phyloP scores from a whole-genome alignment of 1,140 invertebrate genomes.

The Drosophila pallidifrons region DNA sequence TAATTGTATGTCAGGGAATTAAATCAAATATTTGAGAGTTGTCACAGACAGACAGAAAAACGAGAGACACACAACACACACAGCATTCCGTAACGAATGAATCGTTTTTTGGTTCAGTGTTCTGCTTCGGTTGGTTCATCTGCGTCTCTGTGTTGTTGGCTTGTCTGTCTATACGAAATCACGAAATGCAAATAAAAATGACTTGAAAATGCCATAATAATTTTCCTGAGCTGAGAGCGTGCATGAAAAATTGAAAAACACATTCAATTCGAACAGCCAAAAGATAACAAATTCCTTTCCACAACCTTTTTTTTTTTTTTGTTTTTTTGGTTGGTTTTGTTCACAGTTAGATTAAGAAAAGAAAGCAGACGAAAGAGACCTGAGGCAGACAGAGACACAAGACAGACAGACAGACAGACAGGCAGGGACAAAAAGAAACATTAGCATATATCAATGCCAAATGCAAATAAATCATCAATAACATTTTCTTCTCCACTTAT shows the following conservation, averaged over 20 bases:
- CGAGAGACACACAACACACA: background rate
- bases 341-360: constrained; percentile 24
- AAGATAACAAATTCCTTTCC: constrained; percentile 67
- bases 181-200: constrained; percentile 84
- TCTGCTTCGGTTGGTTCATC: background rate
- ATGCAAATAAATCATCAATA: constrained; percentile 85
- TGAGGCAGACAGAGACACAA: constrained; percentile 14
- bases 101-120: background rate
- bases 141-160: constrained; percentile 12
- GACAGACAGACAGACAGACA: constrained; percentile 32
- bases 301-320: constrained; percentile 5
- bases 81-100: constrained; percentile 20
- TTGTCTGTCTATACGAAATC: constrained; percentile 72
- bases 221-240: constrained; percentile 41
- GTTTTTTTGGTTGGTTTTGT: background rate
- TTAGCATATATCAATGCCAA: constrained; percentile 85
- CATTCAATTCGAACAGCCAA: constrained; percentile 31
- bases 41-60: constrained; percentile 37
- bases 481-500: constrained; percentile 82
- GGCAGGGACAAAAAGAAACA: constrained; percentile 60
- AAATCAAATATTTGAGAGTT: constrained; percentile 82
- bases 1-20: constrained; percentile 83
- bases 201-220: constrained; percentile 79
- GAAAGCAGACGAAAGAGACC: constrained; percentile 27
- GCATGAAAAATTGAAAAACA: constrained; percentile 73